Evolutionary conservation across 2,888 invertebrate species (phyloP), one percentile per base, ranked within the genome.

Genomic region (Vannuccia rotundouncinata): DNA sequence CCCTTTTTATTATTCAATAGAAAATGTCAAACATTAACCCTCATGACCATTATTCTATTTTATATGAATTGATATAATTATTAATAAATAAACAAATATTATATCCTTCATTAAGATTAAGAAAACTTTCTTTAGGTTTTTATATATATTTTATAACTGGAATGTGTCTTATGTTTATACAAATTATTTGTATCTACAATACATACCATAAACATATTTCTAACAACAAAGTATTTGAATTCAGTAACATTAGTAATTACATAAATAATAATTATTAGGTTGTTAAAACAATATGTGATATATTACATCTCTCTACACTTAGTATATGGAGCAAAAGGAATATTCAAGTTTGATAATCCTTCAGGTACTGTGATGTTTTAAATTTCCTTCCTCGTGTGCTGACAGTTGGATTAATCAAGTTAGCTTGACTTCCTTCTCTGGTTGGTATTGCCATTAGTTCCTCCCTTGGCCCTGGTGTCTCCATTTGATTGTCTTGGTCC

Each of bases 141-240:
- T n/a, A n/a, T n/a, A n/a, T n/a, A n/a, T n/a, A n/a, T n/a, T n/a
- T n/a, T n/a, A n/a, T n/a, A n/a, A n/a, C n/a, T n/a, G n/a, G n/a
- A n/a, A n/a, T n/a, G n/a, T n/a, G n/a, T n/a, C n/a, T n/a, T n/a
- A n/a, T n/a, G n/a, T n/a, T n/a, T n/a, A n/a, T n/a, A n/a, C n/a
- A n/a, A n/a, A n/a, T n/a, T n/a, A n/a, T n/a, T n/a, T n/a, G n/a
- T n/a, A n/a, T n/a, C n/a, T n/a, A n/a, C n/a, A n/a, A n/a, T n/a
- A 66, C 66, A 66, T n/a, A 66, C 66, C 66, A 66, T 66, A 66
- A 66, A 17, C 13, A 66, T 66, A 66, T 66, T 66, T 66, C 66
- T 66, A 66, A 66, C 25, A 22, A 66, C 45, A 45, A 66, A 5
- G 25, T 66, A 66, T 66, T 66, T 66, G 25, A 66, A 66, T 22